Conservation (phyloP, 2,797 vertebrate genomes). For the Parambassis ranga region DNA sequence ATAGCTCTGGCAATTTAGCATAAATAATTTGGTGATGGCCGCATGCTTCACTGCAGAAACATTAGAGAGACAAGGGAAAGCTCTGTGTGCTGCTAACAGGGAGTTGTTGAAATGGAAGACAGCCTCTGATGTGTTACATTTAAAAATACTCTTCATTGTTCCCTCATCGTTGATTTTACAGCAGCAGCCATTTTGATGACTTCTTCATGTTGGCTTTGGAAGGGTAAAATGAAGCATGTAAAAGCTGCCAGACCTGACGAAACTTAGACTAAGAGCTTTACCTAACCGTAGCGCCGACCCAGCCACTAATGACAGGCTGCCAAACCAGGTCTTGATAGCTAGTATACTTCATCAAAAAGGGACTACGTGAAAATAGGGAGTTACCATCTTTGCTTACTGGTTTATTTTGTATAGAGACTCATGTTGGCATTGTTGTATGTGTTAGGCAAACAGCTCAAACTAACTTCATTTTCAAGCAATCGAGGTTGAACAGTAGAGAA, state of each 20-base stretch:
- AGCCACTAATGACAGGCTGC: slow-evolving; percentile 54
- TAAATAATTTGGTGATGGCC: slow-evolving; percentile 57
- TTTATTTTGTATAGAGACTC: no score
- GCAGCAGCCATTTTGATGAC: slow-evolving; percentile 25
- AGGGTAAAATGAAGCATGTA: slow-evolving; percentile 48
- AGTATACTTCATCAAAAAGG: slow-evolving; percentile 43
- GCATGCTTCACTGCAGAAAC: slow-evolving; percentile 54
- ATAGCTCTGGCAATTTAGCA: slow-evolving; percentile 58
- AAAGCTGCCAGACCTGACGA: slow-evolving; percentile 36
- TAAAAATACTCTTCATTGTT: slow-evolving; percentile 46
- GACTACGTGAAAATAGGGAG: slow-evolving; percentile 22
- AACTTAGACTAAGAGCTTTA: slow-evolving; percentile 46
- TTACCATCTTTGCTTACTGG: slow-evolving; percentile 6
- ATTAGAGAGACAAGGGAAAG: slow-evolving; percentile 49
- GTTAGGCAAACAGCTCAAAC: no score
- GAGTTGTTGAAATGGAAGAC: slow-evolving; percentile 54
- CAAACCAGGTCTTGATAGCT: slow-evolving; percentile 49
- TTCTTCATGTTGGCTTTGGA: slow-evolving; percentile 34
- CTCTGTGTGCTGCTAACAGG: slow-evolving; percentile 45
- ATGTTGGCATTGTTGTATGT: no score
- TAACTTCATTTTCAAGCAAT: no score
- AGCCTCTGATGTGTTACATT: slow-evolving; percentile 45
- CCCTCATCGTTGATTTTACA: slow-evolving; percentile 37
- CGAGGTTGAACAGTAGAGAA: no score
- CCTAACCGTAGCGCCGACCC: slow-evolving; percentile 43